A percentile compares a stretch with the other conserved stretches of the same genome.
Conservation (phyloP, 2,888 invertebrate genomes). For the Campoplex capitator region DNA sequence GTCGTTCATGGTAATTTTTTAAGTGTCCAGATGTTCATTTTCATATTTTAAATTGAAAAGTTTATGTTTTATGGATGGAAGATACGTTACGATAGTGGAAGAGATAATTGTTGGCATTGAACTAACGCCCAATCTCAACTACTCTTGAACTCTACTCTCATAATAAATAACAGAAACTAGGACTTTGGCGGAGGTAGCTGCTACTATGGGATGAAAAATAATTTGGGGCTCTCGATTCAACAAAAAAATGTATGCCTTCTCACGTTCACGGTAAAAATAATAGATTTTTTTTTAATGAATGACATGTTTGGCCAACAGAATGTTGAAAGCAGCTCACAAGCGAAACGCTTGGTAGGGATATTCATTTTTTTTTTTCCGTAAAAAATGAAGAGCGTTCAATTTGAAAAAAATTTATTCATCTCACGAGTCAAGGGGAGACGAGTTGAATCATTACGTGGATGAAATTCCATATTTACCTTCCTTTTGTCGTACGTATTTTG, state of each 20-base stretch:
- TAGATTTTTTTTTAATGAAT: neutral
- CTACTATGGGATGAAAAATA: neutral
- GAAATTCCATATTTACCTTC: constrained; percentile 22
- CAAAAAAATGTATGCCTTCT: neutral
- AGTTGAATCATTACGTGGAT: constrained; percentile 24
- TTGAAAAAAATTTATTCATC: constrained; percentile 26
- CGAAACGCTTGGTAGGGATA: neutral
- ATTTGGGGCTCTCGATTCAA: neutral
- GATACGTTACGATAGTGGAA: too few relatives aligned
- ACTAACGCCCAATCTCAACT: neutral
- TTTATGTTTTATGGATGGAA: too few relatives aligned
- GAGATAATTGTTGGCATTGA: neutral
- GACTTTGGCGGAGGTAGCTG: neutral
- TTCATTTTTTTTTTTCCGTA: neutral
- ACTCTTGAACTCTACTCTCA: neutral
- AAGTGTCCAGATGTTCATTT: too few relatives aligned
- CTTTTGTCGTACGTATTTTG: neutral
- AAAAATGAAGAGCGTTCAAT: neutral
- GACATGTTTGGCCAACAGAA: neutral
- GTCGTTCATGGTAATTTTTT: neutral
- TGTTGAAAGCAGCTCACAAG: neutral
- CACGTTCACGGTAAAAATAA: neutral
- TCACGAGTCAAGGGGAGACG: constrained; percentile 42
- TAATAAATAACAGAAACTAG: neutral
- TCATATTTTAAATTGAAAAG: too few relatives aligned